Conservation (phyloP, 2,113 vertebrate species). For the Epinephelus fuscoguttatus region DNA sequence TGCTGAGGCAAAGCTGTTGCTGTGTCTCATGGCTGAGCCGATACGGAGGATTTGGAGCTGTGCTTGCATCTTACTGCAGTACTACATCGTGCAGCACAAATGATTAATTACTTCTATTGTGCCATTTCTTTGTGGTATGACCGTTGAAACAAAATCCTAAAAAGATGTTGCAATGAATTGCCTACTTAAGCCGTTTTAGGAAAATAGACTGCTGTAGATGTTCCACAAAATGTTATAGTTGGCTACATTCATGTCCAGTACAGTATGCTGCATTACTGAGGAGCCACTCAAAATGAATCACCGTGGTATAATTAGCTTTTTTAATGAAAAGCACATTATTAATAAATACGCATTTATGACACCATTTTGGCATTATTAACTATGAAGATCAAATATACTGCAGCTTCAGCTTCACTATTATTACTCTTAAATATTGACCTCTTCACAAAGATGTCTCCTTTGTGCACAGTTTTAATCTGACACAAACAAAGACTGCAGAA, state of each 20-base stretch:
- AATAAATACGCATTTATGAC: constrained; percentile 64
- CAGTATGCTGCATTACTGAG: constrained; percentile 65
- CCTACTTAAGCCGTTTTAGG: constrained; percentile 56
- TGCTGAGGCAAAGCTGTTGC: constrained; percentile 52
- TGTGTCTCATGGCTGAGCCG: constrained; percentile 52
- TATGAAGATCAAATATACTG: constrained; percentile 42
- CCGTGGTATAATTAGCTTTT: constrained; percentile 30
- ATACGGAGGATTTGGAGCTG: constrained; percentile 56
- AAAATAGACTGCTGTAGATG: constrained; percentile 58
- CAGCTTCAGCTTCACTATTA: constrained; percentile 13
- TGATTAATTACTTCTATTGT: constrained; percentile 51
- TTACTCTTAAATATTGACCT: constrained; percentile 22
- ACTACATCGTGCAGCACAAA: constrained; percentile 64
- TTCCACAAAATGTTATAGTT: constrained; percentile 55
- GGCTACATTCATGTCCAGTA: constrained; percentile 80
- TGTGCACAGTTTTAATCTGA: constrained; percentile 23
- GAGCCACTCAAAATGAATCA: constrained; percentile 71
- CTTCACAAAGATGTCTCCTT: constrained; percentile 25
- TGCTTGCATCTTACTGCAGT: constrained; percentile 46
- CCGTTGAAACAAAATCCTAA: constrained; percentile 37
- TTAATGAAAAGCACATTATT: constrained; percentile 39
- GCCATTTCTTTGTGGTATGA: constrained; percentile 34
- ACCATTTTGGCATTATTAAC: constrained; percentile 32
- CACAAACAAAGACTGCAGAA: constrained; percentile 47
- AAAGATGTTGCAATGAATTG: constrained; percentile 34